Evolutionary conservation across 2,113 vertebrate genomes (phyloP), one percentile per base, ranked within the genome.

Genomic region (Cygnus atratus): DNA sequence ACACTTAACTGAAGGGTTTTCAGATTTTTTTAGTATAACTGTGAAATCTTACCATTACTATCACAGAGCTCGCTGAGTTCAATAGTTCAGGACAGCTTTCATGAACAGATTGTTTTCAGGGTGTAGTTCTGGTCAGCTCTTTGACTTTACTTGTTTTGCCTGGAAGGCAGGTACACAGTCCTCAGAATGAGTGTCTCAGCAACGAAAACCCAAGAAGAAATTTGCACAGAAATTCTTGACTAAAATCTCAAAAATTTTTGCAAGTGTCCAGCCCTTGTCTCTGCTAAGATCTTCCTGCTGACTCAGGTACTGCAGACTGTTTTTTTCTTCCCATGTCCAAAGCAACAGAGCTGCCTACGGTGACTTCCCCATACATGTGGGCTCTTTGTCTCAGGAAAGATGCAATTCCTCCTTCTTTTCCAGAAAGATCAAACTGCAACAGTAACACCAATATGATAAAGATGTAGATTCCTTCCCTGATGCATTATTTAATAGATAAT

Each of bases 141-240:
- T 72, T 54, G 17, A n/a, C 14, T 31, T 16, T n/a, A 29, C 10
- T 80, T 5, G 19, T 84, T 87, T 68, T 50, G 5, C 28, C 21
- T 75, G 58, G 54, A n/a, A 67, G n/a, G 11, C 57, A 85, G 35
- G 9, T 48, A 55, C 21, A 41, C 25, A 13, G 31, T 35, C 41
- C 29, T 66, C 58, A 48, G 67, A 43, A 54, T 0, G 0, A 39
- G 33, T 43, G 24, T 41, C 35, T 70, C 7, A 7, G 2, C 21
- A 44, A 12, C 35, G 55, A 77, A 88, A 84, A 66, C 2, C 1
- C 3, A 84, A n/a, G 20, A 62, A 88, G 25, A 95, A 52, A 11
- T 67, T n/a, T 67, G 13, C 29, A 81, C 33, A 20, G 43, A 67
- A 73, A 48, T 78, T 71, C 29, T 48, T 6, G 11, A 14, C 1